Evolutionary conservation across 30 jellyfish, hydroid and myxozoan species (phyloP).

Genomic region (Cassiopea xamachana): DNA sequence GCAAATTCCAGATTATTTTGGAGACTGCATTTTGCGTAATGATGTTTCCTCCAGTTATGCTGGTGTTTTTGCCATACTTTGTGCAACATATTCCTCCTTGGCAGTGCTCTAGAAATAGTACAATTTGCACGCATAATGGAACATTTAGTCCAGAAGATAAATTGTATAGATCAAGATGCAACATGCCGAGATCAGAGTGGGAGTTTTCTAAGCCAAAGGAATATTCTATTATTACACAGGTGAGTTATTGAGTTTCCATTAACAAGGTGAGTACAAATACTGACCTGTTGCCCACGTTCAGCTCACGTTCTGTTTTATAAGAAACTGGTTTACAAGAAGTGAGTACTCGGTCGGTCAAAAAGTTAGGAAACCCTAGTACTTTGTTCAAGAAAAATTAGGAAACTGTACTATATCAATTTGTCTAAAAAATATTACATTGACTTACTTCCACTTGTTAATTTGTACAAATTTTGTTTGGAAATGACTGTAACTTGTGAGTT

Average conservation of each 20-base stretch:
- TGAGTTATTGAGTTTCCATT: neutral
- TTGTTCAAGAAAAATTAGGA: too few species aligned
- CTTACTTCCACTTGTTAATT: too few species aligned
- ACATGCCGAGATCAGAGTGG: constrained; percentile 80
- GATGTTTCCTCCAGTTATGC: constrained; percentile 78
- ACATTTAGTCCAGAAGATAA: constrained; percentile 21
- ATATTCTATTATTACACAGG: constrained; percentile 81
- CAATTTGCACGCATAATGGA: constrained; percentile 79
- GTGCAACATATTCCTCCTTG: constrained; percentile 94
- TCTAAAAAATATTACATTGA: too few species aligned
- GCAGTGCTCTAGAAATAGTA: constrained; percentile 87
- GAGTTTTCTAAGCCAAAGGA: constrained; percentile 74
- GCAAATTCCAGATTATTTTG: constrained; percentile 76
- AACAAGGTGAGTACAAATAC: too few species aligned
- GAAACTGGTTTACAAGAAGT: too few species aligned
- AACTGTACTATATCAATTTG: too few species aligned
- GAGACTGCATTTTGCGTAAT: constrained; percentile 75
- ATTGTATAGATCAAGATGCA: constrained; percentile 47
- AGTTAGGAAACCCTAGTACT: too few species aligned
- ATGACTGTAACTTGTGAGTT: too few species aligned
- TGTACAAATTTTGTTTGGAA: too few species aligned
- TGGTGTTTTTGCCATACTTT: constrained; percentile 73
- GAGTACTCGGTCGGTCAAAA: too few species aligned
- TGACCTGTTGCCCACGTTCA: too few species aligned
- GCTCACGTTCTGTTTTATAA: too few species aligned